Evolutionary conservation across 2,797 vertebrate species (phyloP), one percentile per base, ranked within the genome.

Genomic region (Chelmon rostratus): DNA sequence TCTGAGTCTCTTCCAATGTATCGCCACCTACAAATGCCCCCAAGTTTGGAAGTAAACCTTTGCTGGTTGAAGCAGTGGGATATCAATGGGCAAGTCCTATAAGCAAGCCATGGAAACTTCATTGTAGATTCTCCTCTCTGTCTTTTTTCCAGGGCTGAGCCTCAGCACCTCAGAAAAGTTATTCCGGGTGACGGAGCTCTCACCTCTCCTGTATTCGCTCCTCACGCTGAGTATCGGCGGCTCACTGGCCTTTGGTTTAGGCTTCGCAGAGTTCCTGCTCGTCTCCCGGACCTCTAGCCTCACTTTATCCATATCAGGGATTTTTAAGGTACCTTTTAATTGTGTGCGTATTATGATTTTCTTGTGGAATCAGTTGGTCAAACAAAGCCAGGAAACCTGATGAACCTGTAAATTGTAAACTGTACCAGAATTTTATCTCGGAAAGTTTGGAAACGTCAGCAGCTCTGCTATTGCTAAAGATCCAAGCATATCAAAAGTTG

Each of bases 241-340:
- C 40, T 35, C 91, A 2, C 94, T 99, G 79, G 98, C 98, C 73
- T 99, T 98, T 57, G 97, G 97, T 33, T 93, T 99, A 69, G 97
- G 98, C 86, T 99, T 98, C 93, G 99, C 98, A 0, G 98, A 99
- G 93, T 99, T 99, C 91, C 96, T 99, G 71, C 93, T 99, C 23
- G 97, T 99, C 79, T 98, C 98, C 65, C 94, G 96, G 69, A 98
- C 98, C 28, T 99, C 98, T 83, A 97, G 98, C 93, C 97, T 99
- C 81, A 98, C 97, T 0, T 93, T 99, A 40, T 99, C 98, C 83
- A 96, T 99, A 64, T 96, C 98, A 25, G 98, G 98, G 78, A 97
- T 99, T 82, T 98, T 99, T 89, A 99, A 99, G 97, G 98, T 98
- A 92, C 68, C 21, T 12, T 38, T 23, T 21, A 8, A 23, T 37